A percentile compares a stretch with the other conserved stretches of the same genome.
Evolutionary conservation across 2,113 vertebrate genomes (phyloP).

Genomic region (Mellivora capensis): DNA sequence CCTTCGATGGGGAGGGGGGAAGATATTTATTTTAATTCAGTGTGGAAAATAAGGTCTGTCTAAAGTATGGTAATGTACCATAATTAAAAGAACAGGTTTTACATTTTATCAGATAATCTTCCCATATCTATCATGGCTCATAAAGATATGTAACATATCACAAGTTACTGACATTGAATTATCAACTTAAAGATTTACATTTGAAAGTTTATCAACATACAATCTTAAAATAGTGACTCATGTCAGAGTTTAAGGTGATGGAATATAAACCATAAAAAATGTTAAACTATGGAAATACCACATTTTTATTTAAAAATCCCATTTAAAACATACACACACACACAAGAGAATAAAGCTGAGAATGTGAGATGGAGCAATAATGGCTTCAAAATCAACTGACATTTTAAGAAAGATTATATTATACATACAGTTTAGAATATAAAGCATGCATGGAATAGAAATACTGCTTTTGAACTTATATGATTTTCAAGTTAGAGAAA

Average conservation of each 20-base stretch:
- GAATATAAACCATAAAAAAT: not conserved
- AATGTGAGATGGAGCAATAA: not conserved
- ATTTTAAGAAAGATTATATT: not conserved
- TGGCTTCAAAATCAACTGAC: not conserved
- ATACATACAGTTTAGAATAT: not conserved
- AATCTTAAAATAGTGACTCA: not conserved
- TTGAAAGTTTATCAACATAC: not conserved
- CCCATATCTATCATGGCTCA: not conserved
- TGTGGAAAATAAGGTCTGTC: not conserved
- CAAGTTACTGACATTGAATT: not conserved
- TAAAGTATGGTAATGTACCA: not conserved
- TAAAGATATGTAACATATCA: not conserved
- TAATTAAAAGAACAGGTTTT: not conserved
- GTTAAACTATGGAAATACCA: not conserved
- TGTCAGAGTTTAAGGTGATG: not conserved
- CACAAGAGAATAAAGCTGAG: not conserved
- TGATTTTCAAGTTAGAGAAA: not conserved
- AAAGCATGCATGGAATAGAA: not conserved
- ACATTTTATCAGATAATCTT: conserved; percentile 5
- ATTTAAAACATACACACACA: not conserved
- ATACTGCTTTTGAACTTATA: not conserved
- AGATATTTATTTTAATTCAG: not conserved
- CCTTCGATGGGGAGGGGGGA: not conserved
- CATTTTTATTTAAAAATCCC: not conserved
- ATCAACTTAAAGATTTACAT: not conserved